Evolutionary conservation across 2,113 vertebrate genomes (phyloP).

Genomic region (Struthidea cinerea): DNA sequence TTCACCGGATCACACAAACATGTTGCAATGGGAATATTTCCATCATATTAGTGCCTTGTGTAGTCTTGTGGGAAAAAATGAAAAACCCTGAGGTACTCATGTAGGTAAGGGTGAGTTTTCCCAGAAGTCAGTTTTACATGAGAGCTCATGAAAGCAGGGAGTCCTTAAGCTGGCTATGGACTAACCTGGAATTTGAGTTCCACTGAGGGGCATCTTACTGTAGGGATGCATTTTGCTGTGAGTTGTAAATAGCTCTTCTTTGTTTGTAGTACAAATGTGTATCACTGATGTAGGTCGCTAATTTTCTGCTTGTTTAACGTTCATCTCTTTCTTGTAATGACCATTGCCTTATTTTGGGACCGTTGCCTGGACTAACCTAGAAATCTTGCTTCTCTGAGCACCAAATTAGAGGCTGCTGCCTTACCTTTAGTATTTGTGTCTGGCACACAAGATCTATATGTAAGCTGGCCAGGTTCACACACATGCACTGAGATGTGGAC

Average conservation of each 20-base stretch:
- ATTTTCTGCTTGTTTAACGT: not conserved
- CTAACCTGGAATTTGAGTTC: not conserved
- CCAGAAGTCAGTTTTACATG: not conserved
- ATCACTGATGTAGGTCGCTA: not conserved
- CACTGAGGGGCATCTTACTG: not conserved
- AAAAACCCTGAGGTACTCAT: not conserved
- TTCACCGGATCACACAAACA: not conserved
- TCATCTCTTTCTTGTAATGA: not conserved
- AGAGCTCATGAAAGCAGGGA: not conserved
- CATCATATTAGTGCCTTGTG: not conserved
- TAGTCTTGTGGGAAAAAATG: not conserved
- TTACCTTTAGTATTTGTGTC: not conserved
- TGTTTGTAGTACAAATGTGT: not conserved
- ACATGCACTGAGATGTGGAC: not conserved
- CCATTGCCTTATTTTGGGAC: not conserved
- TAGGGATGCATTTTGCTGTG: not conserved
- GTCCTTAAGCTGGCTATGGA: not conserved
- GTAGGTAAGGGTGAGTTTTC: not conserved
- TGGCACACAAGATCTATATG: not conserved
- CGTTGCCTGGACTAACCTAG: not conserved
- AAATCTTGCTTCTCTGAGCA: not conserved
- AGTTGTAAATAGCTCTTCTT: not conserved
- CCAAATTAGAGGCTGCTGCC: not conserved
- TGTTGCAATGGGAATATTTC: not conserved
- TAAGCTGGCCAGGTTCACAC: not conserved